phyloP scores from a whole-genome alignment of 2,888 invertebrate species.

The Erebia palarica region DNA sequence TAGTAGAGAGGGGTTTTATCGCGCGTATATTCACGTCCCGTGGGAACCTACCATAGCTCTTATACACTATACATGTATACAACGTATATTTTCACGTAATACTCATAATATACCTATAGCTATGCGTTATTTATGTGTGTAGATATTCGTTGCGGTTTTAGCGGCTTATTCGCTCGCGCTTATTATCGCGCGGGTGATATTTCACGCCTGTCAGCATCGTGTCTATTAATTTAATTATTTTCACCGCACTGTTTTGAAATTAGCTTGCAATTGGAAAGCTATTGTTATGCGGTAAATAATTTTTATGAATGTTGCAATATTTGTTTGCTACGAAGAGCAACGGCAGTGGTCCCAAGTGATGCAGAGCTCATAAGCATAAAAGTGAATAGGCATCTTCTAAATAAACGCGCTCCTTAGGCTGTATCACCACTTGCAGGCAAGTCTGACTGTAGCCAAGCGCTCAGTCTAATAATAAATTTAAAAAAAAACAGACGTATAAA shows the following conservation, averaged over 20 bases:
- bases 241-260: constrained; percentile 27
- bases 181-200: constrained; percentile 33
- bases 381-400: no score
- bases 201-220: constrained; percentile 38
- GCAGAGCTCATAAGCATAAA: no score
- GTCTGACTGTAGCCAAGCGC: no score
- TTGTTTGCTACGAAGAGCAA: not conserved
- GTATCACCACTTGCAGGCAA: no score
- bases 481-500: no score
- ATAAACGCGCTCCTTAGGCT: no score
- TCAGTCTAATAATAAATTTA: no score
- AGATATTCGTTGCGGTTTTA: constrained; percentile 28
- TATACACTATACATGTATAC: no score
- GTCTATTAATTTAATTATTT: constrained; percentile 37
- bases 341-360: not conserved
- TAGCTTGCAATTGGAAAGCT: constrained; percentile 17
- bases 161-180: constrained; percentile 30
- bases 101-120: not conserved
- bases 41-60: not conserved
- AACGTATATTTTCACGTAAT: no score
- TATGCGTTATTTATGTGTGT: not conserved
- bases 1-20: not conserved
- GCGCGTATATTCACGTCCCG: not conserved
- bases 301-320: not conserved
- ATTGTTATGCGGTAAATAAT: not conserved